These are phyloP conservation scores for Ophion costatus DNA, from an alignment of 2,888 invertebrate species.

Conservation along the genomic window DNA sequence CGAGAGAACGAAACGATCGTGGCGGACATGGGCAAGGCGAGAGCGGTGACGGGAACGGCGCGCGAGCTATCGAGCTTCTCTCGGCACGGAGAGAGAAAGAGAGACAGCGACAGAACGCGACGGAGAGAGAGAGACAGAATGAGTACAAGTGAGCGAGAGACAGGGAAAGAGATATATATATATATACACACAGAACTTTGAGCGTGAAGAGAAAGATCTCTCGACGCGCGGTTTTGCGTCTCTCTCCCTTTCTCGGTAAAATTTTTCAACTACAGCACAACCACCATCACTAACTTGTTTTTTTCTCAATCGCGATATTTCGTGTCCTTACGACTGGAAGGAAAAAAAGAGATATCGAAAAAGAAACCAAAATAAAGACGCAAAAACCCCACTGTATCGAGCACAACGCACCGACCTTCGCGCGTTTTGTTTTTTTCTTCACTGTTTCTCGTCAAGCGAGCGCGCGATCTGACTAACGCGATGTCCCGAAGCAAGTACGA, in stretches of 20 bases:
- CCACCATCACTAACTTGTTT: conserved; percentile 49
- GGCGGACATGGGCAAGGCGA: conserved; percentile 44
- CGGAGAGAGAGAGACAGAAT: conserved; percentile 52
- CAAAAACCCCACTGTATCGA: conserved; percentile 48
- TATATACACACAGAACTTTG: conserved; percentile 6
- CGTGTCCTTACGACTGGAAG: conserved; percentile 14
- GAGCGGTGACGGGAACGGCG: conserved; percentile 66
- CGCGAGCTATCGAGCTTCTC: conserved; percentile 67
- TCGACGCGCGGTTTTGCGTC: conserved; percentile 11
- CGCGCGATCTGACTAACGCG: not conserved
- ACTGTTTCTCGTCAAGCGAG: conserved; percentile 35
- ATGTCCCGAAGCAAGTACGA: not conserved
- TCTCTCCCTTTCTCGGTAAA: conserved; percentile 24
- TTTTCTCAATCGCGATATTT: conserved; percentile 23
- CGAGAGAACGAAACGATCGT: conserved; percentile 70
- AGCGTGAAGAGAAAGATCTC: conserved; percentile 44
- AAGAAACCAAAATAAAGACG: conserved; percentile 3
- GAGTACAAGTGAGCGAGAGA: conserved; percentile 37
- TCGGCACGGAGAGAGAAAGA: conserved; percentile 34
- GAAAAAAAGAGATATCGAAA: not conserved
- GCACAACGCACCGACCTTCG: conserved; percentile 50
- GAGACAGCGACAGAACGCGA: conserved; percentile 53
- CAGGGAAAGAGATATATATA: conserved; percentile 12
- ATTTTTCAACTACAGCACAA: conserved; percentile 32
- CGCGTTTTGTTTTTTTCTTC: conserved; percentile 12